Conservation (phyloP, 2,888 invertebrate species). For the Ametastegia equiseti region DNA sequence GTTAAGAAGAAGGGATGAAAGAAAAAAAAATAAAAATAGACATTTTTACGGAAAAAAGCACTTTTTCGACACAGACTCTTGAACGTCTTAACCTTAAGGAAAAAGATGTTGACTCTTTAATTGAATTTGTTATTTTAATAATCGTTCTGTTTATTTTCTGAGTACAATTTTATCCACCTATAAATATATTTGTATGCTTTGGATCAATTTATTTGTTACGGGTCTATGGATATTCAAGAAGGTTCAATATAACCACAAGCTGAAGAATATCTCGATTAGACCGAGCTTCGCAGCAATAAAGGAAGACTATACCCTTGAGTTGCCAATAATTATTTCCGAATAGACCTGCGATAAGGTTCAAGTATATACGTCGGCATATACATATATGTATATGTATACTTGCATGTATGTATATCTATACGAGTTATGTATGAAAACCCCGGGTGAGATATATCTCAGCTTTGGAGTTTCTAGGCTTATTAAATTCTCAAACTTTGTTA, state of each 20-base stretch:
- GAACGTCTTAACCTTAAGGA: too few relatives aligned
- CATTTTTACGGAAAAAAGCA: too few relatives aligned
- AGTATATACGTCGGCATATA: neutral
- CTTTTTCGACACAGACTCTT: too few relatives aligned
- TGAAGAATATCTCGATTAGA: neutral
- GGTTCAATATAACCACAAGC: neutral
- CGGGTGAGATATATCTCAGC: neutral
- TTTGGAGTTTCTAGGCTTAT: conserved; percentile 33
- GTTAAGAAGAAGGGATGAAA: too few relatives aligned
- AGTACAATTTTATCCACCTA: too few relatives aligned
- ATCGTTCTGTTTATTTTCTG: too few relatives aligned
- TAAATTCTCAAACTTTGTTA: conserved; percentile 44
- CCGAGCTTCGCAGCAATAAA: neutral
- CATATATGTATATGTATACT: neutral
- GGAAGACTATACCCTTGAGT: neutral
- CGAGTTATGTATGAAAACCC: neutral
- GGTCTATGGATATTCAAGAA: neutral
- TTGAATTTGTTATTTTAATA: too few relatives aligned
- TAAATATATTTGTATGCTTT: too few relatives aligned
- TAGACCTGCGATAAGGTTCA: neutral
- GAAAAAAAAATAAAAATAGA: too few relatives aligned
- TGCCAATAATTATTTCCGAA: conserved; percentile 35
- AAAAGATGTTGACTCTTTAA: too few relatives aligned
- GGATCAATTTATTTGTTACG: too few relatives aligned
- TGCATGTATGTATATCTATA: neutral